Percentiles rank a stretch among this genome's conserved stretches.
These are phyloP conservation scores for Calycopis cecrops DNA, from an alignment of 1,140 invertebrate genomes.

Conservation along the genomic window DNA sequence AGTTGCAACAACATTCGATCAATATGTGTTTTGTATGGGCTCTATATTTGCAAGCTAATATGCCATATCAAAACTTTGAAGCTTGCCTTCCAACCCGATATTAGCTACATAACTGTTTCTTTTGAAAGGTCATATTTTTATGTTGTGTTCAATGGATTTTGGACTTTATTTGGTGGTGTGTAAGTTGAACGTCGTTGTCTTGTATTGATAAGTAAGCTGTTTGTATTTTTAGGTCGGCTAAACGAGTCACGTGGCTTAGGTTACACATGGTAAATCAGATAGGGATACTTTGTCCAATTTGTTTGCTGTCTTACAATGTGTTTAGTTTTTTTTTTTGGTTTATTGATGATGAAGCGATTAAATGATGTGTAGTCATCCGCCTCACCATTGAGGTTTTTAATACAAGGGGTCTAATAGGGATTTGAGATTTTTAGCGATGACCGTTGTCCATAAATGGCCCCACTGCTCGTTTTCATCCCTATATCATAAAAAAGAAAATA, in stretches of 20 bases:
- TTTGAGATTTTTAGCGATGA: too few species aligned
- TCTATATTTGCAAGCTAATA: constrained; percentile 72
- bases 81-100: constrained; percentile 51
- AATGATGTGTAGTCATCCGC: too few species aligned
- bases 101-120: constrained; percentile 45
- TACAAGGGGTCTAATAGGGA: too few species aligned
- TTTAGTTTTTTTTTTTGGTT: constrained; percentile 8
- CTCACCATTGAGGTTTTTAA: too few species aligned
- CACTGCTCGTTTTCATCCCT: too few species aligned
- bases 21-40: constrained; percentile 71
- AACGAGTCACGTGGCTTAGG: constrained; percentile 43
- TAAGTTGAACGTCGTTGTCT: too few species aligned
- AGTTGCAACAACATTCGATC: constrained; percentile 69
- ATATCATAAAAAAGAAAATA: too few species aligned
- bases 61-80: constrained; percentile 60
- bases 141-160: neutral
- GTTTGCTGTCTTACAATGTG: constrained; percentile 39
- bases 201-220: too few species aligned
- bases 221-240: too few species aligned
- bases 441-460: too few species aligned
- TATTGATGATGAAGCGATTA: too few species aligned
- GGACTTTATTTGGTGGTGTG: constrained; percentile 8
- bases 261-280: constrained; percentile 50
- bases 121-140: neutral
- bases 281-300: constrained; percentile 33